Evolutionary conservation across 2,888 invertebrate genomes (phyloP), one percentile per base, ranked within the genome.

Genomic region (Mythimna impura): DNA sequence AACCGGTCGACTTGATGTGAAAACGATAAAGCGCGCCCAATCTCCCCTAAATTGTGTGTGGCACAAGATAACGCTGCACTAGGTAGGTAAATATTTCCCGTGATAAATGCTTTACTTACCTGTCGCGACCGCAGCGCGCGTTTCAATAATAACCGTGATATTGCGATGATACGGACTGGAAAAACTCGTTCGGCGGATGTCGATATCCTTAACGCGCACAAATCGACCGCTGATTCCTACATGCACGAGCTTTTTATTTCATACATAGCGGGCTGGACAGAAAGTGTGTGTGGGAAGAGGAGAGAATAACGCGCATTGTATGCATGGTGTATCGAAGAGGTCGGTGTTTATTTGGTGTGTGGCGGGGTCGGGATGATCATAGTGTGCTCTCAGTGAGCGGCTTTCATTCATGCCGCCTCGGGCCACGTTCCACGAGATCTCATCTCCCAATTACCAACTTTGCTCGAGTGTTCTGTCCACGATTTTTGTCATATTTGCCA

Each of bases 141-240:
- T 93, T 95, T 96, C 93, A 94, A 96, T 96, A 95, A 96, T 95
- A 96, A 95, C 95, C 95, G 94, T 96, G 95, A 96, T 96, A 96
- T 95, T 94, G 95, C 95, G 96, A 96, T 95, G 96, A 96, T 96
- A 95, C 94, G 91, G 93, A 96, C 96, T 96, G 95, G 96, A 96
- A 96, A 96, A 96, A 96, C 96, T 96, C 93, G 96, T 96, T 96
- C 93, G 92, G 91, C 91, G 93, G 94, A 94, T 95, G 95, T 95
- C 95, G 95, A 95, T 96, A 96, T 96, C 96, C 96, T 96, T 96
- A 94, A 94, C 91, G 92, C 91, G 90, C 90, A 91, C 89, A 88
- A 89, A 89, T 87, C 84, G 86, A 87, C 83, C 84, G 83, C 83
- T 87, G 83, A 83, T 83, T 82, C 71, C 76, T 71, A 73, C 81